Conservation (phyloP, 2,888 invertebrate genomes). For the Drosophila seclusa region DNA sequence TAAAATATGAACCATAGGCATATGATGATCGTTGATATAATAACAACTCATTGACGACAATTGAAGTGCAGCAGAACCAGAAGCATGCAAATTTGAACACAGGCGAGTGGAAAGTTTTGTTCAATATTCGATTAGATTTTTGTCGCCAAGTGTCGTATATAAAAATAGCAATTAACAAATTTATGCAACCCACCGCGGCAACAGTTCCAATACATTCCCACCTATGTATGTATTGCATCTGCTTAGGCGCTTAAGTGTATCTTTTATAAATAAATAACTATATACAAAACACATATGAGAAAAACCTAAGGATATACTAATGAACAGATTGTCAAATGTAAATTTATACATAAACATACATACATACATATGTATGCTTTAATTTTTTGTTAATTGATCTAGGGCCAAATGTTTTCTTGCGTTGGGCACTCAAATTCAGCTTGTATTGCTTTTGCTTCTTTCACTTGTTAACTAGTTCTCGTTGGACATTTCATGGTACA, state of each 20-base stretch:
- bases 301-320: background rate
- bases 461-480: slow-evolving; percentile 8
- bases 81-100: slow-evolving; percentile 47
- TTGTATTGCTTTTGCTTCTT: slow-evolving; percentile 3
- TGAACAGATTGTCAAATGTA: background rate
- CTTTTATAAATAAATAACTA: slow-evolving; percentile 49
- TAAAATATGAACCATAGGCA: slow-evolving; percentile 8
- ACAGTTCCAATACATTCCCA: slow-evolving; percentile 26
- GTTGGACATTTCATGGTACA: background rate
- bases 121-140: slow-evolving; percentile 58
- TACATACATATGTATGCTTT: slow-evolving; percentile 3
- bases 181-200: slow-evolving; percentile 65
- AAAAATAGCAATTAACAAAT: slow-evolving; percentile 78
- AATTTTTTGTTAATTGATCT: slow-evolving; percentile 42
- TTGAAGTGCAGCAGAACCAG: slow-evolving; percentile 62
- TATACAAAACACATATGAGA: slow-evolving; percentile 6
- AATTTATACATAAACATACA: slow-evolving; percentile 6
- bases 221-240: slow-evolving; percentile 24
- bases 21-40: slow-evolving; percentile 35
- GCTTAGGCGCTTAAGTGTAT: slow-evolving; percentile 34
- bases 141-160: slow-evolving; percentile 56
- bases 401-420: slow-evolving; percentile 49
- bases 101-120: slow-evolving; percentile 76
- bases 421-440: slow-evolving; percentile 38
- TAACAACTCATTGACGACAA: slow-evolving; percentile 72